These are phyloP conservation scores for Caradrina clavipalpis DNA, from an alignment of 2,888 invertebrate genomes.

Conservation along the genomic window DNA sequence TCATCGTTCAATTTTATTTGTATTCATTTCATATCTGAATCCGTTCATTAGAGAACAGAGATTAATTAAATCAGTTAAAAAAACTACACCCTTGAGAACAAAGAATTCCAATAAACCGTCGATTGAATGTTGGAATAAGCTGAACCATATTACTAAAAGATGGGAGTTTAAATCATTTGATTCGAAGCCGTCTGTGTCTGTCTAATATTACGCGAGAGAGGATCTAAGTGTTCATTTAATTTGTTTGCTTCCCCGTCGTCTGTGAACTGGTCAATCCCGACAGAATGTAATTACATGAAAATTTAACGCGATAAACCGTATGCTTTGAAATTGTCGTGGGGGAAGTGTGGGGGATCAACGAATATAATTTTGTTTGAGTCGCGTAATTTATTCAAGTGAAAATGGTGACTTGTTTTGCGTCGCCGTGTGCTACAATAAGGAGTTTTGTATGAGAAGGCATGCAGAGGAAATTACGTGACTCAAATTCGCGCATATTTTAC, in stretches of 20 bases:
- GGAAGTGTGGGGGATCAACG: too few species aligned
- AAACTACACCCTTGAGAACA: background rate
- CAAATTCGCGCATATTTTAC: too few species aligned
- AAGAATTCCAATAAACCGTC: background rate
- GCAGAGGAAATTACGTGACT: too few species aligned
- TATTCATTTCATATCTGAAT: background rate
- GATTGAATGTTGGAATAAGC: background rate
- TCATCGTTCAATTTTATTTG: background rate
- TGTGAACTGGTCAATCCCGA: background rate
- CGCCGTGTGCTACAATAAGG: too few species aligned
- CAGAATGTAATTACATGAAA: background rate
- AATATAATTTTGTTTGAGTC: too few species aligned
- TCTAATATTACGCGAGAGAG: background rate
- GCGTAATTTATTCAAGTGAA: too few species aligned
- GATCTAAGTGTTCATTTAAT: background rate
- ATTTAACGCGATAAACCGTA: background rate
- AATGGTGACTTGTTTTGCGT: too few species aligned
- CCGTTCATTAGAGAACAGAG: background rate
- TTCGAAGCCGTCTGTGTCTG: background rate
- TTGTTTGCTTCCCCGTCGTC: background rate
- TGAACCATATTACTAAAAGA: conserved; percentile 4
- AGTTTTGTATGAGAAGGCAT: too few species aligned
- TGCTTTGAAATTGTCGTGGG: background rate
- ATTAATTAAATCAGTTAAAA: background rate
- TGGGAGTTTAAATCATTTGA: background rate